Evolutionary conservation across 2,888 invertebrate species (phyloP).

Genomic region (Hirtodrosophila confusa): DNA sequence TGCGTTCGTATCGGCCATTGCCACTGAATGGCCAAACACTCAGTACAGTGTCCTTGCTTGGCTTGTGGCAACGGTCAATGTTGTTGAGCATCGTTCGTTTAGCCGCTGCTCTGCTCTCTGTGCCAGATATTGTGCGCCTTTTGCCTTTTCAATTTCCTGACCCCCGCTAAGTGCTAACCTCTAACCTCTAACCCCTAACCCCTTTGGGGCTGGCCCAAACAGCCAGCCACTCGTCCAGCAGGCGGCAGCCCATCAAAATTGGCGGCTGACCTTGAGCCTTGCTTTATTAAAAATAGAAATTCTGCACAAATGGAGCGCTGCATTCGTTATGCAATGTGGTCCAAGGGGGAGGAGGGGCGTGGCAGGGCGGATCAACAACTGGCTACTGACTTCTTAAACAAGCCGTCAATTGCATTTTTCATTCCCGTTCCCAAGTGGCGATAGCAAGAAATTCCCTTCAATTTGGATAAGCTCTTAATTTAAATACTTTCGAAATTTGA

Average conservation of each 20-base stretch:
- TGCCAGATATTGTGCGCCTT: constrained; percentile 25
- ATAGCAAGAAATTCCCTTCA: neutral
- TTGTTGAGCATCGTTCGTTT: constrained; percentile 14
- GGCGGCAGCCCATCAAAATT: constrained; percentile 43
- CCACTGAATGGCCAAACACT: constrained; percentile 5
- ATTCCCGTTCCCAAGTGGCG: constrained; percentile 9
- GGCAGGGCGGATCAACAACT: too few relatives aligned
- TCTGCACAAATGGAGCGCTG: constrained; percentile 42
- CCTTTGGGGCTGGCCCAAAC: constrained; percentile 3
- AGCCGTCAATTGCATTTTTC: constrained; percentile 24
- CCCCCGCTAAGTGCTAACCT: constrained; percentile 10
- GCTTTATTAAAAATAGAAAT: constrained; percentile 61
- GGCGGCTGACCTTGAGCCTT: constrained; percentile 57
- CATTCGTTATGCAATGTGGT: constrained; percentile 26
- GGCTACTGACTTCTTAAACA: neutral
- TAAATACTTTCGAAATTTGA: neutral
- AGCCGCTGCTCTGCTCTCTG: constrained; percentile 8
- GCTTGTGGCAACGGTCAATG: neutral
- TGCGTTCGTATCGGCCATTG: too few relatives aligned
- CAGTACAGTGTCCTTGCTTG: constrained; percentile 10
- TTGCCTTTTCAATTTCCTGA: neutral
- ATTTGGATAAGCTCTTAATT: constrained; percentile 2
- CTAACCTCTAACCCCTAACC: too few relatives aligned
- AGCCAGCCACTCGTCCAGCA: constrained; percentile 12
- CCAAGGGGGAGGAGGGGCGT: neutral